A percentile compares a stretch with the other conserved stretches of the same genome.
These are phyloP conservation scores for Vollenhovia emeryi DNA, from an alignment of 1,140 invertebrate species.

Conservation along the genomic window DNA sequence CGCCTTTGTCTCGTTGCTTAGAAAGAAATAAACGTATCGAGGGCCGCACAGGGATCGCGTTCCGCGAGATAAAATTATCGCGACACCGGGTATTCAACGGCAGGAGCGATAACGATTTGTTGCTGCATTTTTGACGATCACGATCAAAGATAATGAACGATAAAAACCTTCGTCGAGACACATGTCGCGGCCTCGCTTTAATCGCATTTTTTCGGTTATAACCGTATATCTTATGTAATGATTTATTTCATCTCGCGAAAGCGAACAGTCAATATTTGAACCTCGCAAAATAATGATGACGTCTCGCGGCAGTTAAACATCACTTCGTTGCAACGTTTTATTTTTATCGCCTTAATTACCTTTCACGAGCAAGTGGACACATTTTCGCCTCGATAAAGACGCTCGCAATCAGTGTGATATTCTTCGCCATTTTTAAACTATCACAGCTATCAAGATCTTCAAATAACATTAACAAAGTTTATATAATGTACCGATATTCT, in stretches of 20 bases:
- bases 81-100: constrained; percentile 40
- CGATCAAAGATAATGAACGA: constrained; percentile 23
- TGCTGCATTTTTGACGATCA: not conserved
- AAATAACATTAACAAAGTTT: not conserved
- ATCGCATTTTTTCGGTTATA: constrained; percentile 19
- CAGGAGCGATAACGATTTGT: not conserved
- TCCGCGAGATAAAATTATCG: constrained; percentile 59
- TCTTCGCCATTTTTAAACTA: not conserved
- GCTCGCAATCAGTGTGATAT: not conserved
- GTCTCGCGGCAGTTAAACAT: not conserved
- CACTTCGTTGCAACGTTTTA: not conserved
- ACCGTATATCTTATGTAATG: not conserved
- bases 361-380: not conserved
- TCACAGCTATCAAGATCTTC: not conserved
- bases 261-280: constrained; percentile 34
- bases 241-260: constrained; percentile 37
- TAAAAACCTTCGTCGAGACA: not conserved
- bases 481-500: not conserved
- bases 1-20: constrained; percentile 7
- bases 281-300: not conserved
- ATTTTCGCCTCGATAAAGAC: not conserved
- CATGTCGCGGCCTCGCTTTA: not conserved
- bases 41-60: constrained; percentile 6
- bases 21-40: constrained; percentile 12
- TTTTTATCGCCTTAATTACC: not conserved